phyloP scores from a whole-genome alignment of 2,888 invertebrate genomes.

The Cosmia trapezina region DNA sequence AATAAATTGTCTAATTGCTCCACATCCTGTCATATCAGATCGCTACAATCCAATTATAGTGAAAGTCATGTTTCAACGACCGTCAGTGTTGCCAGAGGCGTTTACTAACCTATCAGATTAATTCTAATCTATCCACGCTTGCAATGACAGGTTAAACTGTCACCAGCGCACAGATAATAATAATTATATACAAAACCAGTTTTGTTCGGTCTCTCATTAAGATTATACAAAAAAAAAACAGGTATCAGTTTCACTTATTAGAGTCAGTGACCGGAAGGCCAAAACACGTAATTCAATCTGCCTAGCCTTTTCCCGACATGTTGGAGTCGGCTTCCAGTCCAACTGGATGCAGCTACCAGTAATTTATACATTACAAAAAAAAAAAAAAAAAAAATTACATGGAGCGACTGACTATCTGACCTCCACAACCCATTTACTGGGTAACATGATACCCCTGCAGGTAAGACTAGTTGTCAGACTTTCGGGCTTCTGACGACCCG shows the following conservation, averaged over 20 bases:
- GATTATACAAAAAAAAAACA: conserved; percentile 34
- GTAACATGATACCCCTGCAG: too few species aligned
- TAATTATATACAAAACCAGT: conserved; percentile 52
- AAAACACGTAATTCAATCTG: neutral
- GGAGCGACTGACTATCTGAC: too few species aligned
- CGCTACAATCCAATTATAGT: conserved; percentile 57
- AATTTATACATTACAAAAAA: too few species aligned
- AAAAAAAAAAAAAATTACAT: too few species aligned
- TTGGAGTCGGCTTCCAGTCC: too few species aligned
- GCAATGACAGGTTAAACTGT: conserved; percentile 66
- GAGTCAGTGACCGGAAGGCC: conserved; percentile 21
- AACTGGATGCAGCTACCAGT: too few species aligned
- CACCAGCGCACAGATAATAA: conserved; percentile 51
- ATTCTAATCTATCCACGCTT: conserved; percentile 41
- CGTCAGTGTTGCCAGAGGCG: conserved; percentile 56
- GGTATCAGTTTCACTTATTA: conserved; percentile 52
- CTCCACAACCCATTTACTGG: too few species aligned
- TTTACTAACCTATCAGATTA: conserved; percentile 47
- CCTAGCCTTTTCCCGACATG: too few species aligned
- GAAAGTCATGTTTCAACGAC: conserved; percentile 57
- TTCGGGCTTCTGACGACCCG: too few species aligned
- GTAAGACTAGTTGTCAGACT: too few species aligned
- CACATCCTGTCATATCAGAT: conserved; percentile 46
- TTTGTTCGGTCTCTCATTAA: conserved; percentile 48
- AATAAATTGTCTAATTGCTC: conserved; percentile 44